Base-by-base conservation (phyloP, 2,797 vertebrate genomes). In the Alcedo atthis region DNA sequence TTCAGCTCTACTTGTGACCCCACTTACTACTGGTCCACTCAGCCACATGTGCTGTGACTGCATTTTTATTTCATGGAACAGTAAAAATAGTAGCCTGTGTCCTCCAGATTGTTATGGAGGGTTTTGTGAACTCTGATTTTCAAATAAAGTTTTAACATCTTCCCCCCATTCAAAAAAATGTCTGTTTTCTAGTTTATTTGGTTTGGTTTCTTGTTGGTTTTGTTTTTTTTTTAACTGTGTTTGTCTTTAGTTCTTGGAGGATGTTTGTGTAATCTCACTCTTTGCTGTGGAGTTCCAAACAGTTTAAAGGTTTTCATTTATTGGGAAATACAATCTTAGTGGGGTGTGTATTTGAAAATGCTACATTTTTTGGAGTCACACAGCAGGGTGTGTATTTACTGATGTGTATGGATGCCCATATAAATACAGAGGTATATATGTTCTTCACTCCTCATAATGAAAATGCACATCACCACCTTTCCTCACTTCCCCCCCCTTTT, bases 371-470 rank as follows among this genome's bases (percentile, higher is more conserved):
- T 80, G 15, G n/a, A 51, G 33, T 63, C 32, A 3, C 15, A 8
- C 1, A 49, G 8, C 17, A 48, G 8, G n/a, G 58, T 15, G 9
- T 13, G 4, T 59, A 6, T 78, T 61, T 61, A 30, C 53, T 20
- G 6, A 2, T 3, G 3, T 43, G 6, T 37, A 5, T 1, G 0
- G 58, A 2, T 35, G 19, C 9, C 24, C 51, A 1, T 48, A 12
- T 61, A 51, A 61, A n/a, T 20, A 25, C 18, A 15, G 21, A 64
- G 14, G 8, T 32, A 3, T 45, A 7, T 12, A 8, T 6, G 3
- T 40, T 74, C 58, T 49, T 48, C 16, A 30, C 37, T 51, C 48
- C 85, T 71, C 12, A 24, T 35, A 14, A 49, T 40, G n/a, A 28
- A 74, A 53, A 51, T n/a, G 20, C 46, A 75, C n/a, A 30, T 68